Evolutionary conservation across 2,888 invertebrate genomes (phyloP).

Genomic region (Endotricha flammealis): DNA sequence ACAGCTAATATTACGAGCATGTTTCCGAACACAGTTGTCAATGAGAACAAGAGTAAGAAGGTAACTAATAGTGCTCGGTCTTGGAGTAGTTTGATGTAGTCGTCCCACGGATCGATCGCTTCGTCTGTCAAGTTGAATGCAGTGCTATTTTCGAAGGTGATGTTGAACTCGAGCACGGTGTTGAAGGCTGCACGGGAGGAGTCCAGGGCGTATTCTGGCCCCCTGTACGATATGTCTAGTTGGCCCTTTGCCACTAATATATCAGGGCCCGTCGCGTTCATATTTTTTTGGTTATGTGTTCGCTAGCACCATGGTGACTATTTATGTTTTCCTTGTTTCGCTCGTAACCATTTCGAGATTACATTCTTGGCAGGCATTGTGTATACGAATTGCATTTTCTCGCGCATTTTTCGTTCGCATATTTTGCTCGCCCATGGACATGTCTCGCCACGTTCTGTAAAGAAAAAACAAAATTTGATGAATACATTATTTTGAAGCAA

Average conservation of each 20-base stretch:
- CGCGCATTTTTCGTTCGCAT: conserved; percentile 63
- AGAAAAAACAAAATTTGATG: conserved; percentile 30
- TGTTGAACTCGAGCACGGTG: conserved; percentile 51
- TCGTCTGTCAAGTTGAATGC: conserved; percentile 46
- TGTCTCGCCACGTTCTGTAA: conserved; percentile 50
- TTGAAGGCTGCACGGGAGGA: conserved; percentile 40
- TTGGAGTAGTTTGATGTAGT: conserved; percentile 70
- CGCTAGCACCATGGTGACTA: conserved; percentile 65
- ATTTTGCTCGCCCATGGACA: conserved; percentile 38
- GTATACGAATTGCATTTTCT: conserved; percentile 54
- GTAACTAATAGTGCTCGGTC: conserved; percentile 88
- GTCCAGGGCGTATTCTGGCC: conserved; percentile 52
- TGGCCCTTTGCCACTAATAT: conserved; percentile 67
- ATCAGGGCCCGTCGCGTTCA: conserved; percentile 62
- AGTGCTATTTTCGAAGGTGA: conserved; percentile 48
- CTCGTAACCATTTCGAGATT: conserved; percentile 72
- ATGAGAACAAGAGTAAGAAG: conserved; percentile 90
- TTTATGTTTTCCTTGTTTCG: conserved; percentile 71
- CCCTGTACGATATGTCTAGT: conserved; percentile 50
- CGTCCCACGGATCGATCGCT: conserved; percentile 57
- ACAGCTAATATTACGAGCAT: conserved; percentile 96
- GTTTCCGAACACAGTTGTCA: conserved; percentile 97
- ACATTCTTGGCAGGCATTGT: conserved; percentile 72
- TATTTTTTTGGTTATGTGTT: conserved; percentile 64
- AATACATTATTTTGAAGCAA: not conserved